Base-by-base conservation (phyloP, 2,113 vertebrate genomes). In the Gorsachius goisagi region DNA sequence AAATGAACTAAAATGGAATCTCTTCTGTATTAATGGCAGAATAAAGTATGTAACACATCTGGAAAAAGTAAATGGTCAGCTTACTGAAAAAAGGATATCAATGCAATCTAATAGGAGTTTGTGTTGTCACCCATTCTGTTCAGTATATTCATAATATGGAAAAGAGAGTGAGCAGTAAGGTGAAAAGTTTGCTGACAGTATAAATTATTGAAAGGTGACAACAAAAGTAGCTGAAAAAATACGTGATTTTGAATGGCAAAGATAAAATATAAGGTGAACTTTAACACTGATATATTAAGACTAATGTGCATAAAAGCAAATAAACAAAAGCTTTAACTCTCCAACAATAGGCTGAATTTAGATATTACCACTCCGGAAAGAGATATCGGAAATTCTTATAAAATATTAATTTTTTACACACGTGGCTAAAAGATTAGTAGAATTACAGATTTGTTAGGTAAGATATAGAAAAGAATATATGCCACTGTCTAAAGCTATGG, bases 401-500 rank as follows among this genome's bases (percentile, higher is more conserved):
- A 76, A 74, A 50, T 45, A 68, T 30, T 10, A 44, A 27, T 63
- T 55, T 4, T 77, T 77, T 66, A 20, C 11, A 12, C 24, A 0
- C 3, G 68, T 76, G 14, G 18, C 22, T 73, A 30, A 63, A 67
- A 49, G 3, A 8, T 3, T 27, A 18, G 12, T 47, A 53, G 24
- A 79, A 80, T 58, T 71, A 49, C 32, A 69, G 13, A 19, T 63
- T 50, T 55, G 3, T 74, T 37, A 41, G 26, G 4, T 14, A 39
- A 21, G 20, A 15, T 32, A 45, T 9, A 69, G n/a, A 47, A 84
- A 79, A 58, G 5, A 82, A 85, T 39, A n/a, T 9, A 47, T 55
- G 19, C 6, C 22, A 44, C 37, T 49, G 5, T 45, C 12, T 63
- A 67, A 71, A 83, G 41, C 10, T 0, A 0, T 18, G 22, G 5